Evolutionary conservation across 2,113 vertebrate species (phyloP).

Genomic region (Pseudopipra pipra): DNA sequence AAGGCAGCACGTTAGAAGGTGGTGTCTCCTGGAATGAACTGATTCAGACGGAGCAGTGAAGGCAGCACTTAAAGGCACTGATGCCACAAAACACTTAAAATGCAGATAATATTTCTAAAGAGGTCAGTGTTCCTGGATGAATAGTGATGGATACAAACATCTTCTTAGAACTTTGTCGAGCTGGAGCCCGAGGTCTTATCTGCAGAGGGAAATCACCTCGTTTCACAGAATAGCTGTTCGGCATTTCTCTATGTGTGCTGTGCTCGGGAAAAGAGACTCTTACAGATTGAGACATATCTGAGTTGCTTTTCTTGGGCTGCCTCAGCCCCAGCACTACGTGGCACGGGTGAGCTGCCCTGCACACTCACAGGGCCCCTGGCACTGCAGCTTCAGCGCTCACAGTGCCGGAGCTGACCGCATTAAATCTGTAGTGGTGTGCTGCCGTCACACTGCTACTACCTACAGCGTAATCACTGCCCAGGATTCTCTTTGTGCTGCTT

Average conservation of each 20-base stretch:
- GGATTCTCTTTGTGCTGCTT: not conserved
- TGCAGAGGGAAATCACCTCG: not conserved
- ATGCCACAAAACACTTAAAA: not conserved
- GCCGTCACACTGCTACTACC: not conserved
- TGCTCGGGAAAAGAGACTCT: not conserved
- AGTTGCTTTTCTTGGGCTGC: not conserved
- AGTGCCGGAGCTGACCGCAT: not conserved
- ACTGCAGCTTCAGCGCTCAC: not conserved
- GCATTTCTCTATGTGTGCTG: not conserved
- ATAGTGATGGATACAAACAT: not conserved
- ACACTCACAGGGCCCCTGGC: fast-evolving
- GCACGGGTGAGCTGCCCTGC: not conserved
- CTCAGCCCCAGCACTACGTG: fast-evolving
- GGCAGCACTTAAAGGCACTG: not conserved
- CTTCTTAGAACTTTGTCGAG: not conserved
- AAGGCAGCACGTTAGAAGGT: not conserved
- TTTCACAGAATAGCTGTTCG: not conserved
- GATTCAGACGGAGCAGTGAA: not conserved
- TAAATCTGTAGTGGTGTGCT: not conserved
- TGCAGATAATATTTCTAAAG: not conserved
- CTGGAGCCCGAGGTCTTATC: not conserved
- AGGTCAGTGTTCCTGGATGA: fast-evolving
- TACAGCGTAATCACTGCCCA: not conserved
- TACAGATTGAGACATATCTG: not conserved
- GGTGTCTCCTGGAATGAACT: not conserved